Conservation (phyloP, 2,113 vertebrate genomes). For the Morone saxatilis region DNA sequence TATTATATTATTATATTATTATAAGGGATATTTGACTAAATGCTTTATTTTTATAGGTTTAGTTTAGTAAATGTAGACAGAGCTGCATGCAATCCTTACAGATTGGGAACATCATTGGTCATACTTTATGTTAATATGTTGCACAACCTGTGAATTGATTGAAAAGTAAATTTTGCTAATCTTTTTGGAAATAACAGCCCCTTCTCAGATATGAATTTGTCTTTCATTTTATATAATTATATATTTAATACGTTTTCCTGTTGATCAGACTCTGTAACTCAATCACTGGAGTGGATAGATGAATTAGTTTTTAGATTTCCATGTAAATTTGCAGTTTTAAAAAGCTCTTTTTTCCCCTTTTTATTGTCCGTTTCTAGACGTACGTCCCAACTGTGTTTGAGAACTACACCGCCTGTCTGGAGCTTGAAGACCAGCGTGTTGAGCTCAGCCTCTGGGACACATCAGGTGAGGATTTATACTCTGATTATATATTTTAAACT, state of each 20-base stretch:
- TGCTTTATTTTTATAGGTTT: not conserved
- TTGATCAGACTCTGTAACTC: not conserved
- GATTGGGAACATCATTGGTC: not conserved
- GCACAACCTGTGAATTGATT: not conserved
- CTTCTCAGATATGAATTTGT: not conserved
- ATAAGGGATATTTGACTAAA: not conserved
- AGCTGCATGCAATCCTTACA: no score
- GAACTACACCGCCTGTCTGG: slow-evolving; percentile 95
- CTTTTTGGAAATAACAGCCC: not conserved
- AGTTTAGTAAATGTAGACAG: no score
- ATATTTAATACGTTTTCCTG: not conserved
- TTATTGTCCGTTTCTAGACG: slow-evolving; percentile 83
- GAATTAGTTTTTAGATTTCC: not conserved
- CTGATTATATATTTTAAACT: not conserved
- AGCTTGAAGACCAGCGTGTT: slow-evolving; percentile 93
- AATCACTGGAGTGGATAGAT: not conserved
- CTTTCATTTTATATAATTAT: not conserved
- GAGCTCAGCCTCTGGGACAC: slow-evolving; percentile 98
- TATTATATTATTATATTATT: not conserved
- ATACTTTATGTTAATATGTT: not conserved
- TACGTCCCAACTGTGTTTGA: slow-evolving; percentile 97
- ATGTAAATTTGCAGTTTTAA: not conserved
- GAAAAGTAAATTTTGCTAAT: not conserved
- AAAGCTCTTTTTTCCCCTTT: not conserved
- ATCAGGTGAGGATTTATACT: slow-evolving; percentile 86